These are phyloP conservation scores for Cyprinodon tularosa DNA, from an alignment of 2,113 vertebrate species.

Conservation along the genomic window DNA sequence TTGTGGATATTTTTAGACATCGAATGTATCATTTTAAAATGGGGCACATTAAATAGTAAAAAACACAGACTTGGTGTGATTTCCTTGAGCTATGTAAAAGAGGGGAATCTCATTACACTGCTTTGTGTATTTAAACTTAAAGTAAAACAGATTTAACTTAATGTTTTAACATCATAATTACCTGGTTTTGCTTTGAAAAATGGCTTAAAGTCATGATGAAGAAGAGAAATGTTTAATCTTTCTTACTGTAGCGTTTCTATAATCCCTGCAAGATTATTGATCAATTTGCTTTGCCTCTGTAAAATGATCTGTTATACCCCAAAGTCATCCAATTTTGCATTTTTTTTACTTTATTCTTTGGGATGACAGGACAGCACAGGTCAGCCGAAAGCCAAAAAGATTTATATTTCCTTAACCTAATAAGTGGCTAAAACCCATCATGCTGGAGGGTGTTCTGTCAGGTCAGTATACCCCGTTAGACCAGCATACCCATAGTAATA, in stretches of 20 bases:
- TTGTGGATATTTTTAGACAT: slow-evolving; percentile 13
- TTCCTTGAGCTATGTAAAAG: neutral
- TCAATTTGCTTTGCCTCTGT: too few relatives aligned
- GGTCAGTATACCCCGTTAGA: too few relatives aligned
- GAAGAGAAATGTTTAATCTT: slow-evolving; percentile 50
- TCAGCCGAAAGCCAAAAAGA: too few relatives aligned
- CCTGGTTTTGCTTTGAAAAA: neutral
- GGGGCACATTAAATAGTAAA: neutral
- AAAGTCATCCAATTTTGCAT: too few relatives aligned
- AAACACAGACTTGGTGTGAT: neutral
- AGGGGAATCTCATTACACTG: neutral
- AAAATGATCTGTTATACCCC: too few relatives aligned
- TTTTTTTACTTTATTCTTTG: slow-evolving; percentile 38
- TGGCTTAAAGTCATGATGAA: neutral
- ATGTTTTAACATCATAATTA: neutral
- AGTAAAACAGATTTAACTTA: neutral
- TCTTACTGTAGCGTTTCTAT: slow-evolving; percentile 71
- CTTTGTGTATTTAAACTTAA: neutral
- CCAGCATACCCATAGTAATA: too few relatives aligned
- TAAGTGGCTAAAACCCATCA: too few relatives aligned
- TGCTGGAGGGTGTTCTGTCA: too few relatives aligned
- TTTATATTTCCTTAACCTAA: too few relatives aligned
- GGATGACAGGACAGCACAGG: neutral
- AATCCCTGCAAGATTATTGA: slow-evolving; percentile 63
- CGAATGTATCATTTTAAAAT: slow-evolving; percentile 3